These are phyloP conservation scores for Sebastes diploproa DNA, from an alignment of 2,797 vertebrate species.

Conservation along the genomic window DNA sequence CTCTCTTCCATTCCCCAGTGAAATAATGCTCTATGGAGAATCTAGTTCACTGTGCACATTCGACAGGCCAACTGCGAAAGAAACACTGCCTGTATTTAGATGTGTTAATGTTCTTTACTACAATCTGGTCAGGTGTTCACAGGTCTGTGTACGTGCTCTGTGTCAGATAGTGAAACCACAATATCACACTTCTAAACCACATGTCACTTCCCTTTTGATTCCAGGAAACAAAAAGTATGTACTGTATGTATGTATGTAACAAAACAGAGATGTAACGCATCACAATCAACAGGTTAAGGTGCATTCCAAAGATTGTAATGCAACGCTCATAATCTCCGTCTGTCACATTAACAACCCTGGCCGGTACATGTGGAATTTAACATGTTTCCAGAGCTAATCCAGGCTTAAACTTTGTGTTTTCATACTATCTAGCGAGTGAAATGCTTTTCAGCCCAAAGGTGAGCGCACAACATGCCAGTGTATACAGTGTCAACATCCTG, in stretches of 20 bases:
- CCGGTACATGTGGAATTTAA: not conserved
- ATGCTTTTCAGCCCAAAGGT: slow-evolving; percentile 32
- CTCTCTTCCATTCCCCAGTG: slow-evolving; percentile 23
- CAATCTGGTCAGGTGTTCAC: not conserved
- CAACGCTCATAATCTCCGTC: not conserved
- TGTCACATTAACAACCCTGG: not conserved
- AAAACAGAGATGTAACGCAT: not conserved
- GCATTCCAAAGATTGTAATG: not conserved
- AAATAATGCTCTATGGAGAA: slow-evolving; percentile 32
- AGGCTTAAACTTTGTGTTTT: not conserved
- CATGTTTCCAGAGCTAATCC: not conserved
- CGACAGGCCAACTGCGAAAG: slow-evolving; percentile 4
- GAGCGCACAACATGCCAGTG: slow-evolving; percentile 57
- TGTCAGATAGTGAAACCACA: not conserved
- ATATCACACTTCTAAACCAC: not conserved
- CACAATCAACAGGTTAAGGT: not conserved
- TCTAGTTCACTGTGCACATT: slow-evolving; percentile 35
- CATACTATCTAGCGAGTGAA: not conserved
- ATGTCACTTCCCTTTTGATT: not conserved
- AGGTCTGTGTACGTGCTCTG: not conserved
- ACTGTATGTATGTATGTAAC: not conserved
- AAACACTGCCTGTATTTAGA: not conserved
- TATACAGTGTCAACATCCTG: slow-evolving; percentile 69
- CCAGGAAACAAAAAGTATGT: not conserved
- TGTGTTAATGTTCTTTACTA: not conserved